Evolutionary conservation across 1,140 invertebrate species (phyloP).

Genomic region (Cyclina sinensis): DNA sequence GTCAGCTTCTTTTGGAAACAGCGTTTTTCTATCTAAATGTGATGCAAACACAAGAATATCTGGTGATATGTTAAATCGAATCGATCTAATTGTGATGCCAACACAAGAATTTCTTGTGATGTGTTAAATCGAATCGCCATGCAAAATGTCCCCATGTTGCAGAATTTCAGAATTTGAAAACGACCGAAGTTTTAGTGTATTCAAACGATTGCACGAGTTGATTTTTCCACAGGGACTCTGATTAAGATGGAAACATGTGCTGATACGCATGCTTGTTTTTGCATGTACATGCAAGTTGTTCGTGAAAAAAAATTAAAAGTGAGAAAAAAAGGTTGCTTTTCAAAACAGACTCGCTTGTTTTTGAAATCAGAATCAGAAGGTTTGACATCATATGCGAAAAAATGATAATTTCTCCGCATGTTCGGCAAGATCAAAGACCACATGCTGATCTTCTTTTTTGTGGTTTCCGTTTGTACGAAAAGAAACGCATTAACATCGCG

Average conservation of each 20-base stretch:
- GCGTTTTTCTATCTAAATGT: no score
- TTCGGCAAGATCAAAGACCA: conserved; percentile 6
- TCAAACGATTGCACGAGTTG: neutral
- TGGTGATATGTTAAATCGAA: no score
- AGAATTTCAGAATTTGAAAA: no score
- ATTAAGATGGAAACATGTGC: conserved; percentile 1
- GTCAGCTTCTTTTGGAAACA: no score
- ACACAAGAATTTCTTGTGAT: no score
- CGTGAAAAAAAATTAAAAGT: neutral
- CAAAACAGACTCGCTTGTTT: conserved; percentile 50
- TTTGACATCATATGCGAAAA: conserved; percentile 39
- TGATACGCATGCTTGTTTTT: neutral
- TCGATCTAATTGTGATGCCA: no score
- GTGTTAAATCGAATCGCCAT: no score
- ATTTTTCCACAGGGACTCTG: neutral
- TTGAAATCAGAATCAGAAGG: conserved; percentile 15
- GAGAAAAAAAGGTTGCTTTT: conserved; percentile 33
- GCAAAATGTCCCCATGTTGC: no score
- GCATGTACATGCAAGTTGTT: conserved; percentile 13
- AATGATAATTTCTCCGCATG: conserved; percentile 56
- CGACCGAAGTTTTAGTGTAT: neutral
- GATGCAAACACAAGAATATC: no score
- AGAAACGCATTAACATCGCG: conserved; percentile 33
- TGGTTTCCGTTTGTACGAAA: conserved; percentile 39
- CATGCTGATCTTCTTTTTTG: conserved; percentile 40